Evolutionary conservation across 1,140 invertebrate genomes (phyloP), one percentile per base, ranked within the genome.

Genomic region (Drosophila santomea): DNA sequence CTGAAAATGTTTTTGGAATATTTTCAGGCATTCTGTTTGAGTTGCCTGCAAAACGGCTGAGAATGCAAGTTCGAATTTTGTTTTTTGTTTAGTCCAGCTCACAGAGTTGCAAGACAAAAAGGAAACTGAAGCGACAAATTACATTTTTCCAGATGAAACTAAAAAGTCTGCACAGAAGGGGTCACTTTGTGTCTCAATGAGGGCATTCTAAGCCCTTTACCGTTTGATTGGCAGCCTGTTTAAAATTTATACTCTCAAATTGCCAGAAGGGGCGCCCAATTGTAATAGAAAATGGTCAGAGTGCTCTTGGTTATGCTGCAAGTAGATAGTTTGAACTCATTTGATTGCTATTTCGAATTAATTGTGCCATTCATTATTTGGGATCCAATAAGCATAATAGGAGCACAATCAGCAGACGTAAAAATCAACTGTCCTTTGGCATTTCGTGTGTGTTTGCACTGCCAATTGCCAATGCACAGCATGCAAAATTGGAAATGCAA

Each of bases 401-500:
- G 14, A 47, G 41, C 47, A 59, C 80, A 85, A 85, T 85, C 82
- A 81, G 73, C 67, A 38, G 39, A 23, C 59, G 43, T 73, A 71
- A 72, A 78, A 82, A 74, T 83, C 80, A 68, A 82, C 41, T 57
- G 28, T 23, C 20, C 32, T 50, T 20, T 59, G 61, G 55, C 67
- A 35, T 38, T 57, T 15, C 23, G 17, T 58, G 28, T 47, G 44
- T 71, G 28, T 71, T 48, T 47, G 43, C 43, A 38, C 25, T 56
- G 71, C 36, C 64, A 88, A 85, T 88, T 88, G 69, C 36, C 74
- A 77, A 44, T 72, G 68, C 66, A 71, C 43, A 71, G 66, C 43
- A 71, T 71, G 68, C 68, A 58, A 50, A 72, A 58, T 58, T 58
- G 44, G 17, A 80, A 80, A 80, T 81, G 78, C 78, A 81, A 81